Base-by-base conservation (phyloP, 2,888 invertebrate species). In the Nomada fabriciana region DNA sequence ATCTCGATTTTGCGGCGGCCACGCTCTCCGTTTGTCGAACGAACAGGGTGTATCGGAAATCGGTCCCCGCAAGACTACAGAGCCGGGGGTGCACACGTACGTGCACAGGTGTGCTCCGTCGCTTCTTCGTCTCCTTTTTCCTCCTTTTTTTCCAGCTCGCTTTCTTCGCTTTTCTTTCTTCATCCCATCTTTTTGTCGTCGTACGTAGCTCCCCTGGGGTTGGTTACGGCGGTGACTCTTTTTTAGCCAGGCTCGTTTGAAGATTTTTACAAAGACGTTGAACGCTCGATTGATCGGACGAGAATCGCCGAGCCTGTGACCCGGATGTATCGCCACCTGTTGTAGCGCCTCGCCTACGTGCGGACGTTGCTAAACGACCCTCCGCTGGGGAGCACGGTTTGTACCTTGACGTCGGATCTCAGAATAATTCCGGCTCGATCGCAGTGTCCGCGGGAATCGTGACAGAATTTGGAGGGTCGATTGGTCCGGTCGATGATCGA, bases 311-410 rank as follows among this genome's bases (percentile, higher is more conserved):
- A 42, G 60, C 71, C 59, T 65, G 52, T 57, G 80, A 76, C 72
- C 68, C 60, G 60, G 72, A 59, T 81, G 59, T 43, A 69, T 81
- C 82, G 61, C 82, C 82, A 83, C 82, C 82, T 83, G 82, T 83
- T 83, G 82, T 82, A 76, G 71, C n/a, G 29, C 1, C 72, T 25
- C 47, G 47, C 18, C 60, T 76, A 53, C 55, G 69, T 47, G 64
- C 61, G 61, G n/a, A 47, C 29, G 9, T 15, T 47, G 15, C 20
- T 36, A 11, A 36, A 18, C 15, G 29, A 10, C 9, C 5, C 11
- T 42, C 20, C 42, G 2, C 18, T 15, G 29, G 42, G 42, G 3
- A 11, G 13, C 15, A 10, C 4, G 20, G 11, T 9, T 20, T 11
- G 5, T 3, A 23, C 23, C 4, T 57, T 25, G 67, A 52, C 20